phyloP scores from a whole-genome alignment of 1,140 invertebrate species.

The Oryctes rhinoceros region DNA sequence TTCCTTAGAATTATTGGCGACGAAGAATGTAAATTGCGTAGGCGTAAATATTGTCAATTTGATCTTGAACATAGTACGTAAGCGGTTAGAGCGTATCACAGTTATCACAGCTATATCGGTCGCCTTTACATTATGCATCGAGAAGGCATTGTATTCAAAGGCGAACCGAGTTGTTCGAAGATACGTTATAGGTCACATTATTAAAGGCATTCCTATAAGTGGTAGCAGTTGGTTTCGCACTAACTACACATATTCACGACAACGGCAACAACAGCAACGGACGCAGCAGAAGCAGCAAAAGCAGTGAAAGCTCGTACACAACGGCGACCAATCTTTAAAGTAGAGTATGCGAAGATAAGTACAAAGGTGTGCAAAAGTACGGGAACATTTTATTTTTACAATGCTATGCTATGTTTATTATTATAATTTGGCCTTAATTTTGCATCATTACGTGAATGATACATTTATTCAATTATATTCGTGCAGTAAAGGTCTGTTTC shows the following conservation, averaged over 20 bases:
- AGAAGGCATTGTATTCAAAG: conserved; percentile 23
- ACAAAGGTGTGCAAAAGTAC: not conserved
- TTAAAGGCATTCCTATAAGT: conserved; percentile 41
- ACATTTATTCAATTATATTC: too few species aligned
- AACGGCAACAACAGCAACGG: conserved; percentile 3
- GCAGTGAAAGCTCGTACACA: conserved; percentile 20
- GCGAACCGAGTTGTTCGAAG: not conserved
- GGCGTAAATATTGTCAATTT: conserved; percentile 32
- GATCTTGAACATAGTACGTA: conserved; percentile 11
- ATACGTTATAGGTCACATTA: conserved; percentile 34
- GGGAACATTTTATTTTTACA: not conserved
- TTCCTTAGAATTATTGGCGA: not conserved
- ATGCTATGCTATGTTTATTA: too few species aligned
- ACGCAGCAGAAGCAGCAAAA: not conserved
- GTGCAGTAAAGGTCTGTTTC: too few species aligned
- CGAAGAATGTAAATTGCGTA: conserved; percentile 21
- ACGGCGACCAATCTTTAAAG: not conserved
- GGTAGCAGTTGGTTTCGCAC: conserved; percentile 34
- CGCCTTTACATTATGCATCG: conserved; percentile 27
- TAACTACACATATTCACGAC: conserved; percentile 46
- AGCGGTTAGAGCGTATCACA: conserved; percentile 13
- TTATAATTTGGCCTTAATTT: too few species aligned
- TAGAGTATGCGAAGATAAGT: not conserved
- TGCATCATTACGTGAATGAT: too few species aligned
- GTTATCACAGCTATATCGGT: conserved; percentile 30